Evolutionary conservation across 2,113 vertebrate genomes (phyloP), one percentile per base, ranked within the genome.

Genomic region (Orcinus orca): DNA sequence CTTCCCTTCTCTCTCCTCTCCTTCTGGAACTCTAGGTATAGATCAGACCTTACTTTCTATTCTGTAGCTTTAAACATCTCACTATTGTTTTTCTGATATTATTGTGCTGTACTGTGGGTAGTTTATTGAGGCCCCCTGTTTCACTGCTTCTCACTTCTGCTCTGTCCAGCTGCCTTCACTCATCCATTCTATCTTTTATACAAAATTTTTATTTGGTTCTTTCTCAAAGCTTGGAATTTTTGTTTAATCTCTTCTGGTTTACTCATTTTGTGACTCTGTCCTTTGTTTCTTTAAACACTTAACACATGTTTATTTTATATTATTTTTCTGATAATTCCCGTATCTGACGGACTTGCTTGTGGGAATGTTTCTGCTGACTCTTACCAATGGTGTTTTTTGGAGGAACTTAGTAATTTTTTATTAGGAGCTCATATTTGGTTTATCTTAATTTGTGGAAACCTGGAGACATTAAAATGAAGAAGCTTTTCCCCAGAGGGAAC

Each of bases 201-300:
- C 36, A 44, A 31, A 63, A 55, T 18, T 23, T 20, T 68, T 77
- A 20, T n/a, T 58, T n/a, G 8, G 4, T 26, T 76, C 31, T 88
- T 88, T 33, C 71, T 88, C 36, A 83, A 68, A 38, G 60, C 47
- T 87, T 36, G 58, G 36, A 6, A 68, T 38, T 60, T 95, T 58
- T 96, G 36, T 9, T 67, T 74, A 2, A 14, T n/a, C 31, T 88
- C 31, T 76, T 58, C 44, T 74, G 67, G 33, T n/a, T 58, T 47
- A 20, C 60, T 88, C 4, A 21, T 38, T 84, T 50, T 67, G 60
- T 50, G 9, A 76, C 63, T 55, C n/a, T 3, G 20, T 55, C 21
- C 33, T 88, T 76, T 82, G 60, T 71, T 63, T 83, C 33, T 33
- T 31, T 60, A 44, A 74, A 55, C 60, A 50, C 38, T 82, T 77